Evolutionary conservation across 2,113 vertebrate genomes (phyloP).

Genomic region (Gymnocephalus cernua): DNA sequence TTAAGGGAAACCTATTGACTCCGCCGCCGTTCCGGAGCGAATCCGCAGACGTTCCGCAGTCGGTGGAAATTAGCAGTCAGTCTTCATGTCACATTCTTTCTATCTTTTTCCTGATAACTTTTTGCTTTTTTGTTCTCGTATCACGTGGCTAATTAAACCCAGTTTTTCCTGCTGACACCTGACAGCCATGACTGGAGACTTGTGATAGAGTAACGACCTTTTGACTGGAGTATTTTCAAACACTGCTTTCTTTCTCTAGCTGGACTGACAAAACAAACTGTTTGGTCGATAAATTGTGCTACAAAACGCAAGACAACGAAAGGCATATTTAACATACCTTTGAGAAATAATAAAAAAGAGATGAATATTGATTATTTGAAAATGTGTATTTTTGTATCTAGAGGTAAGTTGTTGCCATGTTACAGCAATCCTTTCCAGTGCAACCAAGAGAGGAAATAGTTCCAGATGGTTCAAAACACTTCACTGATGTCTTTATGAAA

Average conservation of each 20-base stretch:
- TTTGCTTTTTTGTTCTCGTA: neutral
- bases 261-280: constrained; percentile 15
- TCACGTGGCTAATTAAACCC: constrained; percentile 6
- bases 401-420: constrained; percentile 69
- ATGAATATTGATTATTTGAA: constrained; percentile 40
- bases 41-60: no score
- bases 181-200: constrained; percentile 6
- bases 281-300: constrained; percentile 14
- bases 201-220: constrained; percentile 12
- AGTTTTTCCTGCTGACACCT: constrained; percentile 1
- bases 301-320: constrained; percentile 24
- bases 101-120: neutral
- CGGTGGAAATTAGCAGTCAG: neutral
- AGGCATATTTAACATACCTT: constrained; percentile 27
- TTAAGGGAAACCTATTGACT: no score
- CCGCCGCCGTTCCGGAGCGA: no score
- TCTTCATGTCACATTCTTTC: constrained; percentile 6
- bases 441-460: constrained; percentile 25
- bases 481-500: constrained; percentile 19
- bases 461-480: constrained; percentile 31
- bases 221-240: constrained; percentile 28
- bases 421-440: constrained; percentile 37
- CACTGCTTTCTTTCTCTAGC: constrained; percentile 31
- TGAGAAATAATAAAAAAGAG: constrained; percentile 5
- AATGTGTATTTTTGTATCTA: constrained; percentile 44